Evolutionary conservation across 1,140 invertebrate species (phyloP), one percentile per base, ranked within the genome.

Genomic region (Heliconius melpomene): DNA sequence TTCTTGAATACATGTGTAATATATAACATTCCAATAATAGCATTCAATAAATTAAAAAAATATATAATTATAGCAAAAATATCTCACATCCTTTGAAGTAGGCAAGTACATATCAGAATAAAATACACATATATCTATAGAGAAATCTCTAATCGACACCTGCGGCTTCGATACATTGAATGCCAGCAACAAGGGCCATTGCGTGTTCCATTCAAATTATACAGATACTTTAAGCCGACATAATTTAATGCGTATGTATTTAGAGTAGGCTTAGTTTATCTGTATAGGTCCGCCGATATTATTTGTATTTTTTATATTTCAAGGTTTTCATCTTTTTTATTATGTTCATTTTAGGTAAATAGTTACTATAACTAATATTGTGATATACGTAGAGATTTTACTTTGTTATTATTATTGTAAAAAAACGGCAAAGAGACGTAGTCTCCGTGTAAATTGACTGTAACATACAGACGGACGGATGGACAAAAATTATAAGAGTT

Each of bases 121-220:
- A 85, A 85, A 84, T 90, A 87, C 79, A 66, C 13, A 18, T 66
- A 66, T 77, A 89, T 91, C 89, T 84, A 52, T 66, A 75, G 70
- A 74, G 77, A 82, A 81, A 92, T 91, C 88, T 83, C 85, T 91
- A 89, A 93, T 91, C 91, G 89, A 75, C 91, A 93, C 91, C 91
- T 90, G 90, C 86, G 88, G 88, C 89, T 83, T 87, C 80, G 82
- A 87, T 84, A 88, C 77, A 85, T 86, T 89, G 82, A 82, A 84
- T 79, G 60, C 80, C 81, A 75, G 81, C 88, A 87, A 93, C 91
- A 90, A 86, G 85, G 78, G 72, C 79, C 85, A 79, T 86, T 81
- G 88, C 89, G 87, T 90, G 91, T 91, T 87, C 88, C 87, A 92
- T 92, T 92, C 89, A 91, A 92, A 92, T 92, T 85, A 83, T 78